phyloP scores from a whole-genome alignment of 2,797 vertebrate genomes.

The Gobio occitaniae region DNA sequence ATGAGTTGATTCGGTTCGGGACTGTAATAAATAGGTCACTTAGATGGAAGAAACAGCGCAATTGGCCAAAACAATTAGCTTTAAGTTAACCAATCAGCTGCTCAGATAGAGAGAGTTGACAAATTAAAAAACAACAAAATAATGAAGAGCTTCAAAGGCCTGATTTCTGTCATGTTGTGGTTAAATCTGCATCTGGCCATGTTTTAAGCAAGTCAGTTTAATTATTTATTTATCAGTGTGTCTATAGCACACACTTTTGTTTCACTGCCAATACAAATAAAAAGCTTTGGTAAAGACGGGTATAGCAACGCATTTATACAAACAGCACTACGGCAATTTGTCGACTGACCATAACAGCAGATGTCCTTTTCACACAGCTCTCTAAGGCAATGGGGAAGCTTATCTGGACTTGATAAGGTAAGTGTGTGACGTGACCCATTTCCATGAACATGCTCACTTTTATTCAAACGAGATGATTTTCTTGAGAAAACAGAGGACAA shows the following conservation, averaged over 20 bases:
- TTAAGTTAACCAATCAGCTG: not conserved
- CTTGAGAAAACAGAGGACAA: not conserved
- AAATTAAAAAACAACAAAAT: not conserved
- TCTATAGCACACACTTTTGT: not conserved
- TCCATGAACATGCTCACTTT: not conserved
- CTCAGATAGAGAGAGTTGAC: not conserved
- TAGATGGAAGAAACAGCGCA: not conserved
- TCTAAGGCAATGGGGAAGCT: slow-evolving; percentile 33
- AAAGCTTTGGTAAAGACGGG: slow-evolving; percentile 18
- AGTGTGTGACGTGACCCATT: not conserved
- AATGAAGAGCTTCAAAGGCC: not conserved
- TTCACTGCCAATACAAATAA: not conserved
- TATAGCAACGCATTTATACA: not conserved
- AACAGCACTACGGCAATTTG: not conserved
- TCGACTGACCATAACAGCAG: slow-evolving; percentile 1
- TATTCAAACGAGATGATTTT: not conserved
- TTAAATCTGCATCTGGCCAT: not conserved
- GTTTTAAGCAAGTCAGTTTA: not conserved
- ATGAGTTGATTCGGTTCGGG: not conserved
- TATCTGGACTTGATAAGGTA: slow-evolving; percentile 51
- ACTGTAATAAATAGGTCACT: not conserved
- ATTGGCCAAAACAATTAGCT: not conserved
- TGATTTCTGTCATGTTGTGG: not conserved
- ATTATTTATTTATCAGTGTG: not conserved
- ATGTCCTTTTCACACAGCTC: slow-evolving; percentile 62